Evolutionary conservation across 2,797 vertebrate genomes (phyloP).

Genomic region (Neoniphon sammara): DNA sequence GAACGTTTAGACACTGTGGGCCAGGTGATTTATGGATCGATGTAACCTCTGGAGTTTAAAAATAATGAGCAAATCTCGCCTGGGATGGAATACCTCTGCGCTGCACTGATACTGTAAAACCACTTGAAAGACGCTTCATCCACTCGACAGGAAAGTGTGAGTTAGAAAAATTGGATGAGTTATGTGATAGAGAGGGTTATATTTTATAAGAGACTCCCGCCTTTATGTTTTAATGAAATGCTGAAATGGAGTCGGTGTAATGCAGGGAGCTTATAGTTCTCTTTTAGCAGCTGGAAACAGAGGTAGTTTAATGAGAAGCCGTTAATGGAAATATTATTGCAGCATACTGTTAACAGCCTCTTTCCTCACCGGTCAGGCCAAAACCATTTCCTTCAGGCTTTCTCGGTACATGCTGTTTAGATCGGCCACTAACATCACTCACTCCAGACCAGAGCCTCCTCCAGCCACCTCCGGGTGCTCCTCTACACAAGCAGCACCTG

Average conservation of each 20-base stretch:
- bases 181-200: slow-evolving; percentile 41
- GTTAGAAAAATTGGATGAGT: slow-evolving; percentile 45
- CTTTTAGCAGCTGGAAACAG: slow-evolving; percentile 55
- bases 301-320: slow-evolving; percentile 66
- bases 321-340: slow-evolving; percentile 71
- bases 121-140: slow-evolving; percentile 68
- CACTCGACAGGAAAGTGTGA: slow-evolving; percentile 49
- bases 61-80: slow-evolving; percentile 78
- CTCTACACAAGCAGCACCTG: slow-evolving; percentile 61
- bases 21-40: slow-evolving; percentile 76
- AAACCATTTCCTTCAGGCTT: slow-evolving; percentile 62
- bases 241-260: slow-evolving; percentile 38
- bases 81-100: slow-evolving; percentile 68
- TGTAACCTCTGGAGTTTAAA: slow-evolving; percentile 78
- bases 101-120: slow-evolving; percentile 64
- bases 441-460: slow-evolving; percentile 24
- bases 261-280: slow-evolving; percentile 45
- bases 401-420: slow-evolving; percentile 46
- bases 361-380: slow-evolving; percentile 60
- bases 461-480: slow-evolving; percentile 1
- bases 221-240: slow-evolving; percentile 46
- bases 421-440: slow-evolving; percentile 42
- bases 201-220: slow-evolving; percentile 44
- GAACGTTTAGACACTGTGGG: slow-evolving; percentile 62
- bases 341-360: slow-evolving; percentile 64